Percentiles rank a stretch among this genome's conserved stretches.
These are phyloP conservation scores for Amiota communis DNA, from an alignment of 2,888 invertebrate species.

Conservation along the genomic window DNA sequence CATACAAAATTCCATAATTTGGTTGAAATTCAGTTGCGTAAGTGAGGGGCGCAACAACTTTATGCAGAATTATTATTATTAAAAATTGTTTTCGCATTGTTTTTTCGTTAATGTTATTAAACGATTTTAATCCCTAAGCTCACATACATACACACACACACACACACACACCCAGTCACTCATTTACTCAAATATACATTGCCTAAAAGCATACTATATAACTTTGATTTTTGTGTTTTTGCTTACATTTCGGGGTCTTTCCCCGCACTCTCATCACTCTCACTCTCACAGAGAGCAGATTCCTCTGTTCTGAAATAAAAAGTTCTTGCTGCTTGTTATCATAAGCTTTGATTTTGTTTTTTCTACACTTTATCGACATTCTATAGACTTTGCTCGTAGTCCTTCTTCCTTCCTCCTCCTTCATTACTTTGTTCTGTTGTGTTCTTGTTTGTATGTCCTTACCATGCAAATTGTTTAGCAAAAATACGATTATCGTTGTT, in stretches of 20 bases:
- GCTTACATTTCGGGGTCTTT: no score
- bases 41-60: conserved; percentile 21
- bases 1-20: background rate
- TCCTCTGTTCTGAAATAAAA: background rate
- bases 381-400: no score
- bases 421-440: background rate
- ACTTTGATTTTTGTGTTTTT: background rate
- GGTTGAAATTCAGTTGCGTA: background rate
- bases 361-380: background rate
- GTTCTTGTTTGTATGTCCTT: background rate
- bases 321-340: conserved; percentile 11
- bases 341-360: conserved; percentile 27
- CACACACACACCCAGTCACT: no score
- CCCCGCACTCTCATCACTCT: no score
- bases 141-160: no score
- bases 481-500: conserved; percentile 33
- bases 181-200: no score
- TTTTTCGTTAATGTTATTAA: conserved; percentile 37
- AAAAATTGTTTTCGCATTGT: conserved; percentile 42
- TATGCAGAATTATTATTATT: conserved; percentile 34
- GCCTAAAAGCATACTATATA: background rate
- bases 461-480: conserved; percentile 18
- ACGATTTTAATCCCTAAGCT: conserved; percentile 13
- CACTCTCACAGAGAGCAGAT: background rate
- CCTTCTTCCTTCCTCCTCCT: background rate